phyloP scores from a whole-genome alignment of 2,113 vertebrate genomes.

The Otolemur garnettii region DNA sequence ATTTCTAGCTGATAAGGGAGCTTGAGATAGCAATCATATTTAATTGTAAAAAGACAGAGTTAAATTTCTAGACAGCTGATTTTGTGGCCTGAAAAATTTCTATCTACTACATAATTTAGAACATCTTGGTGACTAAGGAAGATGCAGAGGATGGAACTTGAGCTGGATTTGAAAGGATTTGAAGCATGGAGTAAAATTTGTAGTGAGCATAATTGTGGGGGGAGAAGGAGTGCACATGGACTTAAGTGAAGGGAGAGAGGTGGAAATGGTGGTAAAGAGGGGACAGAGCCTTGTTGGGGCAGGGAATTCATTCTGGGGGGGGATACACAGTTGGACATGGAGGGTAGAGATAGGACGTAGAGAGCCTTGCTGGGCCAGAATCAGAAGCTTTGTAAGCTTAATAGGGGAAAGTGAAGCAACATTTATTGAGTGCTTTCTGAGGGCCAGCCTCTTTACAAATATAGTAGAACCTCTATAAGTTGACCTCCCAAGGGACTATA shows the following conservation, averaged over 20 bases:
- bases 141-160: background rate
- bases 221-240: too few relatives aligned
- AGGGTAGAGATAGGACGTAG: background rate
- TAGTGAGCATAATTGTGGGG: background rate
- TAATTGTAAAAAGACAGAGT: background rate
- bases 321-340: background rate
- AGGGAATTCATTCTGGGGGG: background rate
- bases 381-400: background rate
- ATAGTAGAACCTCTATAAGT: too few relatives aligned
- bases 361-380: background rate
- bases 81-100: slow-evolving; percentile 8
- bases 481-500: too few relatives aligned
- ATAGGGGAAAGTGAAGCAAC: background rate
- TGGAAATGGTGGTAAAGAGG: background rate
- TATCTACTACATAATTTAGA: background rate
- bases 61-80: background rate
- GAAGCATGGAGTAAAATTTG: too few relatives aligned
- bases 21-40: slow-evolving; percentile 13
- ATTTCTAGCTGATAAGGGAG: background rate
- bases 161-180: slow-evolving; percentile 16
- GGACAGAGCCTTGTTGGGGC: background rate
- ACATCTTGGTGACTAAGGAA: background rate
- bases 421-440: background rate
- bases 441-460: background rate
- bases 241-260: background rate